Evolutionary conservation across 2,797 vertebrate genomes (phyloP), one percentile per base, ranked within the genome.

Genomic region (Garrulus glandarius): DNA sequence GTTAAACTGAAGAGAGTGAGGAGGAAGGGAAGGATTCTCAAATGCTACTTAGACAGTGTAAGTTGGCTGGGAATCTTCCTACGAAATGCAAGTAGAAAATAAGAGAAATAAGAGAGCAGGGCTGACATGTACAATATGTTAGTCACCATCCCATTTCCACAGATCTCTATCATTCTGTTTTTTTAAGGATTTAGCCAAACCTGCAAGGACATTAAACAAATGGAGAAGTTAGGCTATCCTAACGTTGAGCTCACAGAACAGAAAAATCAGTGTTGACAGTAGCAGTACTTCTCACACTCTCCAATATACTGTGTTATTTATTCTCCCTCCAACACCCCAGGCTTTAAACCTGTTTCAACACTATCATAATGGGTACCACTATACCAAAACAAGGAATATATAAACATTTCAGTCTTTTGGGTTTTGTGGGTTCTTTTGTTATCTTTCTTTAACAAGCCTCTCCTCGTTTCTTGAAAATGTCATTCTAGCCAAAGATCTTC

Each of bases 401-500:
- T 53, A 22, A 92, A 77, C 65, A 88, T 79, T 84, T 82, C 53
- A 70, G 59, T 17, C 49, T 92, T 82, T 76, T 49, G 61, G n/a
- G 12, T 68, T 87, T 89, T 83, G 53, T 1, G 6, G 10, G 6
- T 0, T 23, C 60, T 67, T 71, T 84, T 76, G 39, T 72, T 79
- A 65, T 87, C 55, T 84, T 81, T 75, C 68, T 89, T 87, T 87
- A 93, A 91, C 86, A 85, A 94, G 29, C 32, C 9, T 95, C 27
- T 92, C 34, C 10, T 87, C 1, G 0, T 95, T 94, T 57, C 87
- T 95, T 83, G 57, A 77, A 96, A 95, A 81, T 93, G 83, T 84
- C 79, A 87, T 92, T 95, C 83, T 46, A 92, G 69, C 34, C 72
- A 76, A 91, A 93, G 64, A 86, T 84, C 37, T 79, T 95, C 86